Base-by-base conservation (phyloP, 2,888 invertebrate species). In the Xanthia icteritia region DNA sequence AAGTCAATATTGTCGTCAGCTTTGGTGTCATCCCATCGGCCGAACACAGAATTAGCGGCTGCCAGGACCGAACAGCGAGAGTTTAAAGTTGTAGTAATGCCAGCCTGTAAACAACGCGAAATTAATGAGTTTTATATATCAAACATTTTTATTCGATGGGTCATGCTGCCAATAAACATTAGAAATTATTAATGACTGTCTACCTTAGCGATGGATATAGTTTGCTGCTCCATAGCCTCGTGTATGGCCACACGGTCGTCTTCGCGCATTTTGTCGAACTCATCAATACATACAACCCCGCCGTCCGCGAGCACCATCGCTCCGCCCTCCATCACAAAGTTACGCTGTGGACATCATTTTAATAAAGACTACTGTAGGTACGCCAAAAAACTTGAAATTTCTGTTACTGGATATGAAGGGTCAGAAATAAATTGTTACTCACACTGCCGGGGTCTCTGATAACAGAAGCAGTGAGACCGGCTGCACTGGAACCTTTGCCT, bases 221-320 rank as follows among this genome's bases (percentile, higher is more conserved):
- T 99, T 95, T 99, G 99, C 92, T 99, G 99, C 93, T 99, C 99
- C 99, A 99, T 99, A 42, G 99, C 99, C 96, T 99, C 99, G 94
- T 99, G 99, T 92, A 99, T 99, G 63, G 99, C 99, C 15, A 99
- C 99, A 86, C 99, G 97, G 95, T 99, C 99, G 93, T 99, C 99
- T 94, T 99, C 99, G 74, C 99, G 97, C 99, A 99, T 99, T 97
- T 99, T 99, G 95, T 99, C 99, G 94, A 99, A 99, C 96, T 99
- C 99, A 94, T 99, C 99, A 92, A 99, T 99, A 94, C 99, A 99
- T 1, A 99, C 99, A 2, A 99, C 99, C 48, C 99, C 99, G 6
- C 99, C 99, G 95, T 99, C 99, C 0, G 99, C 99, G 58, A 99
- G 96, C 42, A 99, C 99, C 99, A 99, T 99, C 1, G 99, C 99